phyloP scores from a whole-genome alignment of 2,113 vertebrate species.

The Garra rufa region DNA sequence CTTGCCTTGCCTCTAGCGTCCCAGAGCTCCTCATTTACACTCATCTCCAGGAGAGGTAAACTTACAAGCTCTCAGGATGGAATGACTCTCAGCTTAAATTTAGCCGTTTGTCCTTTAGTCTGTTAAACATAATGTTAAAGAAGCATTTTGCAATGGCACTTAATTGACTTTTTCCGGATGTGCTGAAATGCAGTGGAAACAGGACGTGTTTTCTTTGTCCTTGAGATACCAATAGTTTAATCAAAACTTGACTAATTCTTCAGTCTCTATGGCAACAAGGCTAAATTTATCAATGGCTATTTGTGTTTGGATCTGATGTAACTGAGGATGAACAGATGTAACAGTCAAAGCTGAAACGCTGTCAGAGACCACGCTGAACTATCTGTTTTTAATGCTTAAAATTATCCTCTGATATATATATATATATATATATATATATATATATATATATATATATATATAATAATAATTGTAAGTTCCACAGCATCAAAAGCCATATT shows the following conservation, averaged over 20 bases:
- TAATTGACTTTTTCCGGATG: background rate
- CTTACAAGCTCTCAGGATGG: too few species aligned
- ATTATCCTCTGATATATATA: background rate
- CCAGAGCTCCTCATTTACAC: too few species aligned
- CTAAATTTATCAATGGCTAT: slow-evolving; percentile 8
- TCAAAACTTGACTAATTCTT: background rate
- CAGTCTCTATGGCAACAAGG: slow-evolving; percentile 23
- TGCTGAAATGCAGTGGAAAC: background rate
- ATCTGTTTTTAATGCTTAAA: background rate
- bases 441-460: too few species aligned
- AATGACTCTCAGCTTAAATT: background rate
- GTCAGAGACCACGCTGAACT: background rate
- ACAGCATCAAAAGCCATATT: background rate
- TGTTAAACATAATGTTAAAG: background rate
- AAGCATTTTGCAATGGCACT: background rate
- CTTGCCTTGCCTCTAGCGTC: too few species aligned
- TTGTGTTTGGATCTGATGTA: slow-evolving; percentile 40
- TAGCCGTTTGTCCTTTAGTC: background rate
- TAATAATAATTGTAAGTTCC: background rate
- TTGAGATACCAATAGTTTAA: background rate
- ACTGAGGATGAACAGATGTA: slow-evolving; percentile 4
- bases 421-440: too few species aligned
- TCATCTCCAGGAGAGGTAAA: too few species aligned
- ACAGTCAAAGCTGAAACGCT: background rate
- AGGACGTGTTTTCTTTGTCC: background rate